phyloP scores from a whole-genome alignment of 2,113 vertebrate genomes.

The Pedionomus torquatus region DNA sequence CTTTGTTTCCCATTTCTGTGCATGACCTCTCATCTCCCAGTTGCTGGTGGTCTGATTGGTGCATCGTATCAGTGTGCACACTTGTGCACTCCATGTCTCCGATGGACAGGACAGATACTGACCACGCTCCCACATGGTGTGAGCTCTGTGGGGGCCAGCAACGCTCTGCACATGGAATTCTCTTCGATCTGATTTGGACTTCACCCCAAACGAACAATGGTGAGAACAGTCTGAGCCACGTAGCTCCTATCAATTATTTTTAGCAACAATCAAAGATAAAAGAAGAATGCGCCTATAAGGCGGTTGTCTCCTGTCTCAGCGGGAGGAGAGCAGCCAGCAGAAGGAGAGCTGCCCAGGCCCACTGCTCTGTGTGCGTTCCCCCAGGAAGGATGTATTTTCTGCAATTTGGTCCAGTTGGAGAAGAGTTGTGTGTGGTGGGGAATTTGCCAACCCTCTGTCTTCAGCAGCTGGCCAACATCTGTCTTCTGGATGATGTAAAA shows the following conservation, averaged over 20 bases:
- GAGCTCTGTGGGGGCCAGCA: not conserved
- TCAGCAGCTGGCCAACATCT: slow-evolving; percentile 34
- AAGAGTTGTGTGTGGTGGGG: not conserved
- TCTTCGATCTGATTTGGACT: not conserved
- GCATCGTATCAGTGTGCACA: rapidly evolving
- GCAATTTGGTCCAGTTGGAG: not conserved
- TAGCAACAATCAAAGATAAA: not conserved
- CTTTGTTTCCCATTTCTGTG: not conserved
- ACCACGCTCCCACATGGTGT: rapidly evolving
- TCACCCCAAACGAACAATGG: not conserved
- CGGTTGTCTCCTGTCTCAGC: not conserved
- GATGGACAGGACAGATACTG: not conserved
- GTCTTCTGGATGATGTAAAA: not conserved
- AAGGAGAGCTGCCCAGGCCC: not conserved
- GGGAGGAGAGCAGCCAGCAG: not conserved
- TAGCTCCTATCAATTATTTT: not conserved
- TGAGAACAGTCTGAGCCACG: not conserved
- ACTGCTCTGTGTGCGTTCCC: not conserved
- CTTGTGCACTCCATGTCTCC: not conserved
- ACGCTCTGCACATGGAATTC: not conserved
- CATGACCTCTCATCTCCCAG: not conserved
- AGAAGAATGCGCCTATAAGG: not conserved
- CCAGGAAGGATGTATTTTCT: not conserved
- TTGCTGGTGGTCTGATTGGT: not conserved
- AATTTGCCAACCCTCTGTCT: not conserved